Evolutionary conservation across 2,888 invertebrate genomes (phyloP), one percentile per base, ranked within the genome.

Genomic region (Drosophila aldrichi): DNA sequence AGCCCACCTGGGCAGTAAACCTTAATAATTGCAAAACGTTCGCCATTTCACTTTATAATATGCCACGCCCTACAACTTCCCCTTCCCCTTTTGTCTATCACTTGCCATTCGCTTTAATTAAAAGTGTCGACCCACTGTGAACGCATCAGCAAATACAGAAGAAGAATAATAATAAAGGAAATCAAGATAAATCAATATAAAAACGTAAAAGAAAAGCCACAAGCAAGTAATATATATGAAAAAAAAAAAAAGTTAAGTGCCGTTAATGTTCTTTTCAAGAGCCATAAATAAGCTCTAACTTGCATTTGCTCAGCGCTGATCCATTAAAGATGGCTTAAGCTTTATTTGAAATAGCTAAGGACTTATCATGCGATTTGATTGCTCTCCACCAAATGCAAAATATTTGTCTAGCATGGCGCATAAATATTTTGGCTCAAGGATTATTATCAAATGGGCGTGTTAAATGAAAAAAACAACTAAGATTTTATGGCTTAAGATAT

Each of bases 101-200:
- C n/a, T 14, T 52, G 25, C 22, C 25, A 16, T 41, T 22, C 62
- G 63, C 57, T 79, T 77, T 77, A 81, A 86, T 83, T 83, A 86
- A 79, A 83, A 74, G 62, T 68, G 74, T 52, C 58, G 62, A 68
- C 69, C 81, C 88, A 85, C 84, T 82, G 85, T 78, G 76, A 81
- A 71, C 72, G 74, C 88, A 79, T 88, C 82, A 82, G 70, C 29
- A 55, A 58, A 3, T 59, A 46, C 70, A 44, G 22, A 54, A 44
- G 20, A 54, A 44, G 20, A 54, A 44, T 0, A 25, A 7, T 36
- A 29, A 49, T 18, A 48, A 29, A 29, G 10, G 18, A n/a, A 10
- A 12, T 32, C 6, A 49, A 46, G 32, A 59, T 25, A 36, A 54
- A 40, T 41, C 52, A n/a, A 56, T 10, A 43, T 10, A 32, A 29